Evolutionary conservation across 2,797 vertebrate genomes (phyloP).

Genomic region (Hafferia zeledoni): DNA sequence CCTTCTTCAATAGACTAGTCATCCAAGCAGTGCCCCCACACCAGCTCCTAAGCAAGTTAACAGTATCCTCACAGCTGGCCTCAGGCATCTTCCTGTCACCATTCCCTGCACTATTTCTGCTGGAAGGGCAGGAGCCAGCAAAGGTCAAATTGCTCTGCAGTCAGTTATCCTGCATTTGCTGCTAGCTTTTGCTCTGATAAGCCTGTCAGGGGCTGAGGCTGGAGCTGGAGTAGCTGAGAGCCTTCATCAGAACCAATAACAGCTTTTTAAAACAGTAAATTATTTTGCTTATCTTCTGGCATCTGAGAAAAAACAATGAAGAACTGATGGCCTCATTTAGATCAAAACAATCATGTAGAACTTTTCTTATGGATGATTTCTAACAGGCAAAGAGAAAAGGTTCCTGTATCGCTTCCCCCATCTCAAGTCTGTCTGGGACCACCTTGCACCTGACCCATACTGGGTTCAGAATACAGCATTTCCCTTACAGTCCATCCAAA

Average conservation of each 20-base stretch:
- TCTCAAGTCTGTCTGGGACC: neutral
- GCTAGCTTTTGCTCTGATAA: neutral
- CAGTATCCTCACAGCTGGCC: neutral
- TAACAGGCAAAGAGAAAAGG: neutral
- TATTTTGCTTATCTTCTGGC: neutral
- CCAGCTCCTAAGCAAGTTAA: neutral
- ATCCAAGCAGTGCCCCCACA: neutral
- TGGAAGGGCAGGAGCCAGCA: neutral
- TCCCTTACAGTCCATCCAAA: neutral
- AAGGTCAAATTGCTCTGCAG: neutral
- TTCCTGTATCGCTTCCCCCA: neutral
- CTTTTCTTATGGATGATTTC: neutral
- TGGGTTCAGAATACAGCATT: neutral
- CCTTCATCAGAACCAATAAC: neutral
- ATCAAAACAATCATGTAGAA: neutral
- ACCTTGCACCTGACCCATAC: neutral
- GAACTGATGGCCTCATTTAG: neutral
- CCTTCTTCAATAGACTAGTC: neutral
- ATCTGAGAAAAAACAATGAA: neutral
- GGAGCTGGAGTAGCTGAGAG: neutral
- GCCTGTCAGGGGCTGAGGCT: neutral
- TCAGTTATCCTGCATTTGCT: neutral
- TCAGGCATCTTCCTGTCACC: neutral
- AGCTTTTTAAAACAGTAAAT: neutral
- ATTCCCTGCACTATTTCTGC: neutral